Conservation (phyloP, 2,888 invertebrate species). For the Athalia rosae region DNA sequence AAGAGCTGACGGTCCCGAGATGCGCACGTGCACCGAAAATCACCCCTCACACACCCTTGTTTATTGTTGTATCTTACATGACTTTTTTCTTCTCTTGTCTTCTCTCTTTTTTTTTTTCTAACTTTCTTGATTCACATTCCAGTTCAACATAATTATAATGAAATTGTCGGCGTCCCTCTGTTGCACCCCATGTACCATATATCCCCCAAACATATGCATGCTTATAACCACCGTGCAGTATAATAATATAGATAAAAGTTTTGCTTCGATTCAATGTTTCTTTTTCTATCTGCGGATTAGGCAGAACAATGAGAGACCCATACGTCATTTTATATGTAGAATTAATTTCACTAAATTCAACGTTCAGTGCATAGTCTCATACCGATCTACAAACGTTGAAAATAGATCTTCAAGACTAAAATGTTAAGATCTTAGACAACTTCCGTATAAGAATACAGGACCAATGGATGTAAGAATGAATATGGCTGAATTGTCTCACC, state of each 20-base stretch:
- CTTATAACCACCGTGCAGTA: not conserved
- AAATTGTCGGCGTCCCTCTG: conserved; percentile 33
- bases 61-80: conserved; percentile 41
- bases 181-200: too few species aligned
- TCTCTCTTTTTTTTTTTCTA: too few species aligned
- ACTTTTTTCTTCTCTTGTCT: too few species aligned
- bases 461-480: too few species aligned
- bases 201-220: not conserved
- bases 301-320: conserved; percentile 1
- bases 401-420: too few species aligned
- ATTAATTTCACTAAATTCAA: not conserved
- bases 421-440: too few species aligned
- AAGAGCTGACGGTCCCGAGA: not conserved
- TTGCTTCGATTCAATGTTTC: too few species aligned
- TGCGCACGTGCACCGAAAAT: conserved; percentile 25
- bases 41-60: conserved; percentile 17
- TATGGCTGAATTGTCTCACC: conserved; percentile 51
- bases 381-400: too few species aligned
- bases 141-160: not conserved
- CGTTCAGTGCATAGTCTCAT: not conserved
- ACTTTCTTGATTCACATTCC: conserved; percentile 24
- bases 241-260: too few species aligned
- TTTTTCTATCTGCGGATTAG: not conserved
- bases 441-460: too few species aligned
- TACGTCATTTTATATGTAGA: not conserved